Evolutionary conservation across 1,140 invertebrate species (phyloP), one percentile per base, ranked within the genome.

Genomic region (Lasioglossum albipes): DNA sequence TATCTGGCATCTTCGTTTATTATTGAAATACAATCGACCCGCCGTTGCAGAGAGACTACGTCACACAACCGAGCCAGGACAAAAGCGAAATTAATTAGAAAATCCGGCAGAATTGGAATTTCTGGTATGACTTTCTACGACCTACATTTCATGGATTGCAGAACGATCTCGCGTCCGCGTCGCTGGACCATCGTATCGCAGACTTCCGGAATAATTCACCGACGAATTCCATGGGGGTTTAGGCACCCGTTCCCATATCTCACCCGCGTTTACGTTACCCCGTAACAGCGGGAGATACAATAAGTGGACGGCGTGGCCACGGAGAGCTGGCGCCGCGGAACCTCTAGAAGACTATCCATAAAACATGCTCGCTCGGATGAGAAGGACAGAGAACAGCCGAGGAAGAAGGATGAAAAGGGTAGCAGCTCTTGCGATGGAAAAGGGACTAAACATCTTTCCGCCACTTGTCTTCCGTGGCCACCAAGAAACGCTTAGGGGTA

Each of bases 271-370:
- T 75, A 41, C 41, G 20, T 36, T 76, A 31, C 66, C 2, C 41
- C 13, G 16, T 68, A 79, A 69, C 22, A 70, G 54, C 57, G 49
- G 45, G 13, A 42, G 31, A 67, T 67, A 75, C 52, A 36, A 41
- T 31, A 64, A 71, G 22, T 42, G 20, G 70, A 27, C 42, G 41
- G 41, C 36, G 45, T 20, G 65, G 69, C 76, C 36, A 22, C 12
- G 22, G 59, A 69, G 45, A 57, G 67, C 41, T 82, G 79, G 87
- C 84, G 82, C 84, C 84, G 83, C 49, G 81, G 86, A 79, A 85
- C 76, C 81, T 77, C 73, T 84, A 75, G 84, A 87, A 88, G 84
- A 68, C 83, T 85, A 89, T 86, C 80, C 80, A 85, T 85, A 82
- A 82, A 85, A 86, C 79, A 85, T 79, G 71, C 49, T 20, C 66